Conservation (phyloP, 2,888 invertebrate genomes). For the Panorpa germanica region DNA sequence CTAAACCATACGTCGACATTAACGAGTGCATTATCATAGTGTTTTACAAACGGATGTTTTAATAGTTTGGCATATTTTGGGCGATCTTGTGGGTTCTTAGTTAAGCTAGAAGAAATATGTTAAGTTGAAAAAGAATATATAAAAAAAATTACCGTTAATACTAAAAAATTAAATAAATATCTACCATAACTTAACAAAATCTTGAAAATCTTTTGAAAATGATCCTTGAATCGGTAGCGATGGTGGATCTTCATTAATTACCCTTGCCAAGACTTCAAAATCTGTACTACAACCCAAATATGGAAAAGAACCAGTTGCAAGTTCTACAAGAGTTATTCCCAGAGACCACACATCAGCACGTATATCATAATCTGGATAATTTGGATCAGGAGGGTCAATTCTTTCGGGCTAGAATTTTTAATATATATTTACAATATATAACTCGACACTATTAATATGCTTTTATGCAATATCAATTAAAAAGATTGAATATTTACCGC, state of each 20-base stretch:
- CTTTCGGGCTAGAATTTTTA: slow-evolving; percentile 64
- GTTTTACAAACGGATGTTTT: slow-evolving; percentile 73
- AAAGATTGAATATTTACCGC: slow-evolving; percentile 49
- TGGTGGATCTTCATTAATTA: slow-evolving; percentile 79
- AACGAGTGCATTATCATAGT: slow-evolving; percentile 48
- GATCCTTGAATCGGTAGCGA: slow-evolving; percentile 55
- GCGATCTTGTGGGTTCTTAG: slow-evolving; percentile 80
- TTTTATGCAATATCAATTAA: background rate
- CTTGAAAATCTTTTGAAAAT: slow-evolving; percentile 73
- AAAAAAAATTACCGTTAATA: slow-evolving; percentile 5
- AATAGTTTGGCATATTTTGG: slow-evolving; percentile 87
- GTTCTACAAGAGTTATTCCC: slow-evolving; percentile 88
- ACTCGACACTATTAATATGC: slow-evolving; percentile 1
- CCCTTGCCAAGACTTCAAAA: slow-evolving; percentile 90
- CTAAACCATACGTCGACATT: slow-evolving; percentile 72
- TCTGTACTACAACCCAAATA: slow-evolving; percentile 90
- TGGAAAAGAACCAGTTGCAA: slow-evolving; percentile 92
- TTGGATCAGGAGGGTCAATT: slow-evolving; percentile 85
- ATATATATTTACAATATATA: background rate
- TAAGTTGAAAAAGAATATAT: slow-evolving; percentile 3
- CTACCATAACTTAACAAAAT: slow-evolving; percentile 82
- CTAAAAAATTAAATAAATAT: slow-evolving; percentile 15
- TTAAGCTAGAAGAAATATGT: slow-evolving; percentile 42
- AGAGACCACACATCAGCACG: slow-evolving; percentile 99
- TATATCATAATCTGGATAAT: slow-evolving; percentile 92